Percentiles rank a stretch among this genome's conserved stretches.
phyloP scores from a whole-genome alignment of 2,113 vertebrate genomes.

The Hydropotes inermis region DNA sequence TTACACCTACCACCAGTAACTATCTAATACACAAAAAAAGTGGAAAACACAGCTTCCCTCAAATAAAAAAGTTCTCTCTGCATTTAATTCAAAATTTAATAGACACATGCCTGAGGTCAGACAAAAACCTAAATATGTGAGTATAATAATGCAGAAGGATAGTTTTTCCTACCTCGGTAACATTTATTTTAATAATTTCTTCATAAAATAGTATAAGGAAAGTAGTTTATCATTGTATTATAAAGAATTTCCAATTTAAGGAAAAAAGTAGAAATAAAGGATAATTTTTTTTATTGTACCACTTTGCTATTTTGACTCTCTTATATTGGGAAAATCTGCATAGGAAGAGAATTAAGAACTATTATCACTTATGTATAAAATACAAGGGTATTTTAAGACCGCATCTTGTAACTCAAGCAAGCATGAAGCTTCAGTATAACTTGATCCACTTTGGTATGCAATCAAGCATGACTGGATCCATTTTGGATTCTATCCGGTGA shows the following conservation, averaged over 20 bases:
- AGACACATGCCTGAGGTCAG: constrained; percentile 2
- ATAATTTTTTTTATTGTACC: neutral
- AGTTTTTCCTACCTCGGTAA: neutral
- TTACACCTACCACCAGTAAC: neutral
- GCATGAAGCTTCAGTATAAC: constrained; percentile 42
- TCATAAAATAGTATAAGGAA: constrained; percentile 18
- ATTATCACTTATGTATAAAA: constrained; percentile 9
- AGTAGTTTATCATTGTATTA: neutral
- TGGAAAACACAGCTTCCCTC: neutral
- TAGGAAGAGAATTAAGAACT: constrained; percentile 26
- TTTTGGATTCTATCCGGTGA: neutral
- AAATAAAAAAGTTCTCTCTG: neutral
- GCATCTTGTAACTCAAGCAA: constrained; percentile 15
- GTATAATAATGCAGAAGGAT: neutral
- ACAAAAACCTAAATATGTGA: neutral
- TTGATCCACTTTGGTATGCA: neutral
- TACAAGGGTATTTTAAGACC: neutral
- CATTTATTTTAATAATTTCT: constrained; percentile 40
- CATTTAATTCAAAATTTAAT: constrained; percentile 23
- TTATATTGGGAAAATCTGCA: neutral
- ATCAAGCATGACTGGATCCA: neutral
- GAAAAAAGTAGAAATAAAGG: constrained; percentile 20
- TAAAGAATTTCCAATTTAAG: constrained; percentile 38
- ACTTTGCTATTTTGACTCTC: neutral
- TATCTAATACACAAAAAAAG: neutral